A percentile compares a stretch with the other conserved stretches of the same genome.
phyloP scores from a whole-genome alignment of 2,113 vertebrate genomes.

The Marmota monax region DNA sequence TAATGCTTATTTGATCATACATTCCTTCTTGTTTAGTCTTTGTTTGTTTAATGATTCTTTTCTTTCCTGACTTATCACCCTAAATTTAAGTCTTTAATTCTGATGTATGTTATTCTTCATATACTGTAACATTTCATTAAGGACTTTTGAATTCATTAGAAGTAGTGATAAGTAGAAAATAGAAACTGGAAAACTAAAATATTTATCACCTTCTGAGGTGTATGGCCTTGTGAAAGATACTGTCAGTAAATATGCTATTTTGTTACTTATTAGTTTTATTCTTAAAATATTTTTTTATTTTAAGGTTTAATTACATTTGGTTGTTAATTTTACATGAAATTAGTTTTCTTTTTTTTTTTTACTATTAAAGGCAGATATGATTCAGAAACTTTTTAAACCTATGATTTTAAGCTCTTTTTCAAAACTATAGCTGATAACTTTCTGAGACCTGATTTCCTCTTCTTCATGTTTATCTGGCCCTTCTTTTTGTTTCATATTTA shows the following conservation, averaged over 20 bases:
- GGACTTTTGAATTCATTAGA: not conserved
- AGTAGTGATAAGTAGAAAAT: not conserved
- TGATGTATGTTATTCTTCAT: not conserved
- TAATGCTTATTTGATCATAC: not conserved
- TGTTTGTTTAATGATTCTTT: not conserved
- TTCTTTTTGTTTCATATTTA: not conserved
- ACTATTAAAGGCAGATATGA: not conserved
- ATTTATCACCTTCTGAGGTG: not conserved
- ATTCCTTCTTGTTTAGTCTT: conserved; percentile 1
- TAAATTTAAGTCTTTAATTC: not conserved
- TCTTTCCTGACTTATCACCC: not conserved
- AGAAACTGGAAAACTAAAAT: not conserved
- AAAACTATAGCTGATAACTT: not conserved
- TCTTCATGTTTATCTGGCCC: not conserved
- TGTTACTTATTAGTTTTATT: not conserved
- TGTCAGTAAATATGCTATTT: not conserved
- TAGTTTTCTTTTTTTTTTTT: not conserved
- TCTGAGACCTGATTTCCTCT: not conserved
- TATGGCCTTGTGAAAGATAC: not conserved
- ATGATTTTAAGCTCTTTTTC: not conserved
- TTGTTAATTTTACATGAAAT: not conserved
- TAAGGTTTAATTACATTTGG: not conserved
- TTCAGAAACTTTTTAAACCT: not conserved
- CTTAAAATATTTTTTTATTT: not conserved
- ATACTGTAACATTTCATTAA: not conserved